Evolutionary conservation across 2,888 invertebrate species (phyloP).

Genomic region (Allophyes oxyacanthae): DNA sequence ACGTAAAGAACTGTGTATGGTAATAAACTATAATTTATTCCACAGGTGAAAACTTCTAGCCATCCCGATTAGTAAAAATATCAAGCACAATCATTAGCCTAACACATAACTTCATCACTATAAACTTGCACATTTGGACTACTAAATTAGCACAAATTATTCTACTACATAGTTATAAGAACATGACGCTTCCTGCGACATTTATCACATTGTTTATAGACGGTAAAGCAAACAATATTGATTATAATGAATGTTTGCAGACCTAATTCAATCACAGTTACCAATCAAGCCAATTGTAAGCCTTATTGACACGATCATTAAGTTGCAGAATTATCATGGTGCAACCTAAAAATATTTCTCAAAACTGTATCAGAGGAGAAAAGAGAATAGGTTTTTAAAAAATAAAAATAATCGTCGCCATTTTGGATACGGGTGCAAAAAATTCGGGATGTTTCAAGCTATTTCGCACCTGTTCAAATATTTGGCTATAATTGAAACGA

Average conservation of each 20-base stretch:
- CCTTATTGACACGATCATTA: slow-evolving; percentile 44
- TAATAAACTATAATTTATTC: too few relatives aligned
- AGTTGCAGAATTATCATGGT: slow-evolving; percentile 36
- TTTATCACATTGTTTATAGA: slow-evolving; percentile 53
- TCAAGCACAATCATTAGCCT: too few relatives aligned
- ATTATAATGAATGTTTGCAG: slow-evolving; percentile 65
- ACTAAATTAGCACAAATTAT: too few relatives aligned
- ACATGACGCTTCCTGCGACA: slow-evolving; percentile 21
- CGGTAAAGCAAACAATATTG: slow-evolving; percentile 55
- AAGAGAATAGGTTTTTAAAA: too few relatives aligned
- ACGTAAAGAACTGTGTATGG: too few relatives aligned
- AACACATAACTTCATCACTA: too few relatives aligned
- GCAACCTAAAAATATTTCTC: slow-evolving; percentile 33
- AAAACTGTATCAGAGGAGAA: slow-evolving; percentile 10
- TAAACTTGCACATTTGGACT: too few relatives aligned
- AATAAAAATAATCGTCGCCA: not conserved
- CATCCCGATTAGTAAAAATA: too few relatives aligned
- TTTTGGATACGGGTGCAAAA: not conserved
- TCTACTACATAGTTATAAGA: slow-evolving; percentile 2
- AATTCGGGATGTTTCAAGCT: slow-evolving; percentile 7
- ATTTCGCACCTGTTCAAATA: slow-evolving; percentile 42
- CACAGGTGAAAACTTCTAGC: too few relatives aligned
- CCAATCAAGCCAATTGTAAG: slow-evolving; percentile 70
- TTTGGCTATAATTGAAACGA: slow-evolving; percentile 30
- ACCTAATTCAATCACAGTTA: slow-evolving; percentile 68